Evolutionary conservation across 2,797 vertebrate genomes (phyloP).

Genomic region (Thripadectes ignobilis): DNA sequence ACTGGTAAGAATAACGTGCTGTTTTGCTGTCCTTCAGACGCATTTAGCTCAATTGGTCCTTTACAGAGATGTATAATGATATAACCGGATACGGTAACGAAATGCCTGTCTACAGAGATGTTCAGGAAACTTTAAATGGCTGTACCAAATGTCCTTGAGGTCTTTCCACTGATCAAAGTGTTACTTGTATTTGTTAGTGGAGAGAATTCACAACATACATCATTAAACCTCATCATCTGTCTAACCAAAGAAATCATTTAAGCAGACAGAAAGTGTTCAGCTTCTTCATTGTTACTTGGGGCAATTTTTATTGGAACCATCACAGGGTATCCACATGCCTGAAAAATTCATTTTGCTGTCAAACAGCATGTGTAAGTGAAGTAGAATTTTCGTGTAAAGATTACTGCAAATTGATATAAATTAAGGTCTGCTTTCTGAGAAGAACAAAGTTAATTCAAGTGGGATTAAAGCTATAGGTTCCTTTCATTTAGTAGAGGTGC

Average conservation of each 20-base stretch:
- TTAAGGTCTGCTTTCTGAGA: conserved; percentile 72
- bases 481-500: conserved; percentile 73
- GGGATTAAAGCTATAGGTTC: conserved; percentile 73
- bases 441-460: conserved; percentile 73
- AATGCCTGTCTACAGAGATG: neutral
- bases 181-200: conserved; percentile 62
- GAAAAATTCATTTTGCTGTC: conserved; percentile 76
- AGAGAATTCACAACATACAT: conserved; percentile 75
- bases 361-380: conserved; percentile 71
- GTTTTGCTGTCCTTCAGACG: neutral
- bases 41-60: neutral
- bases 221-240: conserved; percentile 77
- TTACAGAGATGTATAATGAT: neutral
- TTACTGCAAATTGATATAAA: conserved; percentile 77
- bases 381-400: conserved; percentile 75
- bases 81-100: conserved; percentile 1
- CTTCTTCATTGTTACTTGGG: conserved; percentile 65
- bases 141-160: conserved; percentile 81
- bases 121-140: conserved; percentile 65
- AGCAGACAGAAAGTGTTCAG: conserved; percentile 71
- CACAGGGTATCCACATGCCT: conserved; percentile 71
- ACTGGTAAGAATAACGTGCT: neutral
- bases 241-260: conserved; percentile 72
- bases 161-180: conserved; percentile 72
- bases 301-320: conserved; percentile 81